Base-by-base conservation (phyloP, 2,888 invertebrate species). In the Shargacucullia verbasci region DNA sequence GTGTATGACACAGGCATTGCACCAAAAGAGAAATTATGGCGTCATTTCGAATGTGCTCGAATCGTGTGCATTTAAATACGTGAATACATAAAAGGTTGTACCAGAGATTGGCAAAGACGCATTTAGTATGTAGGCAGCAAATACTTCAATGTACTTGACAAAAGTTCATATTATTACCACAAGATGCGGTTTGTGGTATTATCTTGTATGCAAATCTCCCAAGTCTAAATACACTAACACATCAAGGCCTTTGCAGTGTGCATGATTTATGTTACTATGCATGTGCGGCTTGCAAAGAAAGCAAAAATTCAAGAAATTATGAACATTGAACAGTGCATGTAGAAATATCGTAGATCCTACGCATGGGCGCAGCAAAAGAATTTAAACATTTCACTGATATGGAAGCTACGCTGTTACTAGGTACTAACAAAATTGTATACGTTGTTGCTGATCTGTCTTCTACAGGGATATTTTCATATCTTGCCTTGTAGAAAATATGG, bases 1-100 rank as follows among this genome's bases (percentile, higher is more conserved):
- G 33, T 64, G 31, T 43, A 43, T 71, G 67, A 71, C 59, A 59
- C 72, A 59, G 25, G 38, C 25, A 38, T 49, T 49, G 45, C 59
- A 41, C 38, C 27, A 33, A 3, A 39, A 20, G 8, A 38, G 25
- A 38, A 45, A 38, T 64, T 20, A 48, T 40, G 43, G 37, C 33
- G 39, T 35, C n/a, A 37, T 33, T 12, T 8, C 25, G 33, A 48
- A 34, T 67, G 37, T 58, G 72, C 47, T 50, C 8, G 58, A 57
- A 41, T 38, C n/a, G 33, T 70, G 37, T 54, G 12, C 65, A 40
- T 40, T 35, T 35, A 3, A 62, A 35, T 54, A 41, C 38, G 52
- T 61, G 52, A 50, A 14, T n/a, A 11, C 25, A 9, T 35, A 35
- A 35, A 35, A 13, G 34, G 13, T n/a, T n/a, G n/a, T n/a, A 35